These are phyloP conservation scores for Agrochola macilenta DNA, from an alignment of 2,888 invertebrate genomes.

Conservation along the genomic window DNA sequence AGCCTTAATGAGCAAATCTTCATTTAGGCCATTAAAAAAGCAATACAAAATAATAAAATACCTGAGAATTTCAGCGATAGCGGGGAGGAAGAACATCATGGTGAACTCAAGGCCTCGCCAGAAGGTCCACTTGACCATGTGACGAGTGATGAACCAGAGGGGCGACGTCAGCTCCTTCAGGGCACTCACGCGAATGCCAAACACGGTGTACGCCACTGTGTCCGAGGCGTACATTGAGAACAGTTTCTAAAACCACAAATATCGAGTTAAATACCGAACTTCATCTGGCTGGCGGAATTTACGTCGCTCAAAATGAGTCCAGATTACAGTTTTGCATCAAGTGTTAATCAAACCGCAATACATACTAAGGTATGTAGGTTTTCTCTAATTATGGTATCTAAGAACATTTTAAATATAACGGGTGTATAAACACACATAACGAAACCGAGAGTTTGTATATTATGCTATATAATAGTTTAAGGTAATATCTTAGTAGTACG, in stretches of 20 bases:
- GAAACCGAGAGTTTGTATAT: no score
- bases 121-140: conserved; percentile 84
- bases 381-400: no score
- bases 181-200: conserved; percentile 80
- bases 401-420: no score
- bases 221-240: conserved; percentile 86
- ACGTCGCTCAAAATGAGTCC: neutral
- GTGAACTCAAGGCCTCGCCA: conserved; percentile 82
- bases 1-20: no score
- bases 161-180: conserved; percentile 79
- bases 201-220: conserved; percentile 81
- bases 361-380: no score
- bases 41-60: conserved; percentile 40
- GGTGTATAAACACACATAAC: no score
- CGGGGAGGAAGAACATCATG: conserved; percentile 80
- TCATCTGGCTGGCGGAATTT: neutral
- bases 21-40: neutral
- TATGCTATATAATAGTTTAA: no score
- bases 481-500: no score
- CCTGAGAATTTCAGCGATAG: conserved; percentile 77
- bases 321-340: neutral
- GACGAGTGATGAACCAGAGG: conserved; percentile 81
- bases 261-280: neutral
- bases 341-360: neutral
- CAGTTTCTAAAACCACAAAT: conserved; percentile 71